A percentile compares a stretch with the other conserved stretches of the same genome.
Conservation (phyloP, 2,797 vertebrate genomes). For the Babyrousa celebensis region DNA sequence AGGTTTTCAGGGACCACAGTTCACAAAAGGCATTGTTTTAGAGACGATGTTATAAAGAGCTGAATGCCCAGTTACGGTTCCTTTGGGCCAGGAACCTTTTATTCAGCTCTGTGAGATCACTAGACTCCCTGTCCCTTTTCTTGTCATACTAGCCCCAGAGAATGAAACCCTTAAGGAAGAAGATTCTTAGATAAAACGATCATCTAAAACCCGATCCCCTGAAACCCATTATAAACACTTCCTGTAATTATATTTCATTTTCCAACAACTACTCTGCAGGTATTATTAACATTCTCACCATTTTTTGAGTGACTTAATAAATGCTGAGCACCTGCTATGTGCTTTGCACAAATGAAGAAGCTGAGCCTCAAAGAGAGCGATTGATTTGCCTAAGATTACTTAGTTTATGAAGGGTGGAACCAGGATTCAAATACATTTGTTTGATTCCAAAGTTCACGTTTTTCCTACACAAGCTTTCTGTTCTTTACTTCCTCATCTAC, state of each 20-base stretch:
- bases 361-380: neutral
- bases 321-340: neutral
- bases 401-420: constrained; percentile 70
- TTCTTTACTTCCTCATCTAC: constrained; percentile 65
- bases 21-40: neutral
- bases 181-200: neutral
- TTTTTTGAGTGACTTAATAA: neutral
- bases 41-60: neutral
- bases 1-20: neutral
- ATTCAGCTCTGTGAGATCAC: neutral
- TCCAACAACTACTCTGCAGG: neutral
- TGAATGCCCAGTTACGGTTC: neutral
- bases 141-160: neutral
- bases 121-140: neutral
- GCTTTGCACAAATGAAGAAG: neutral
- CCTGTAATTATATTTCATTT: neutral
- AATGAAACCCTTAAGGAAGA: neutral
- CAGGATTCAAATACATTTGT: constrained; percentile 69
- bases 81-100: neutral
- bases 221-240: neutral
- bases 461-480: neutral
- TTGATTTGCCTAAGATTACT: constrained; percentile 61
- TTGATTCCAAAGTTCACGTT: constrained; percentile 81
- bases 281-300: neutral
- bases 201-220: neutral